These are phyloP conservation scores for Brachystomella parvula DNA, from an alignment of 1,140 invertebrate species.

Conservation along the genomic window DNA sequence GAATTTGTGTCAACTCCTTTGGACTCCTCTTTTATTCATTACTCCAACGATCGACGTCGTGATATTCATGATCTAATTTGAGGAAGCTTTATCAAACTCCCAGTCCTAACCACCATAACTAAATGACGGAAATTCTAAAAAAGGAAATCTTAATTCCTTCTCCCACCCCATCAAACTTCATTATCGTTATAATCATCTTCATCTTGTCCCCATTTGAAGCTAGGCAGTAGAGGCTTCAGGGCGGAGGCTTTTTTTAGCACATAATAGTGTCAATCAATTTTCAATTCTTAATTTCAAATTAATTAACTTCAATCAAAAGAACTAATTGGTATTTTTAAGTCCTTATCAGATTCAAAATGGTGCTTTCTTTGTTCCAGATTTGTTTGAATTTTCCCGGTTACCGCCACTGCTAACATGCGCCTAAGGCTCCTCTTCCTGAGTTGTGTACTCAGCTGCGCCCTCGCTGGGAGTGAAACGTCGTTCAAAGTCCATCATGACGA, in stretches of 20 bases:
- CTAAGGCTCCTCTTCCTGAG: too few relatives aligned
- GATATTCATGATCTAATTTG: conserved; percentile 7
- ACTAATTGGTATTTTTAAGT: too few relatives aligned
- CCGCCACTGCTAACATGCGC: too few relatives aligned
- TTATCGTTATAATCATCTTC: background rate
- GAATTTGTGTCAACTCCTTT: background rate
- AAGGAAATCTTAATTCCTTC: background rate
- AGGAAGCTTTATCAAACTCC: too few relatives aligned
- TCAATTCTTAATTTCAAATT: too few relatives aligned
- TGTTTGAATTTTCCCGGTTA: too few relatives aligned
- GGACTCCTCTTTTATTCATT: background rate
- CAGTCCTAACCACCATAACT: background rate
- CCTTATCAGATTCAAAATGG: too few relatives aligned
- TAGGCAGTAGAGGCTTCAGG: background rate
- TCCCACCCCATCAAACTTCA: conserved; percentile 3
- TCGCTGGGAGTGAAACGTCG: background rate
- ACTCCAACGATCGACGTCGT: background rate
- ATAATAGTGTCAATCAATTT: background rate
- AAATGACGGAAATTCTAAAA: background rate
- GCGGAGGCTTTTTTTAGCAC: conserved; percentile 4
- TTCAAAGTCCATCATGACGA: conserved; percentile 11
- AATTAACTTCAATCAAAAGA: too few relatives aligned
- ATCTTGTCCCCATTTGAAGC: background rate
- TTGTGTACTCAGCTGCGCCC: background rate
- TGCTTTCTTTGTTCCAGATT: too few relatives aligned